phyloP scores from a whole-genome alignment of 2,113 vertebrate species.

The Cottus gobio region DNA sequence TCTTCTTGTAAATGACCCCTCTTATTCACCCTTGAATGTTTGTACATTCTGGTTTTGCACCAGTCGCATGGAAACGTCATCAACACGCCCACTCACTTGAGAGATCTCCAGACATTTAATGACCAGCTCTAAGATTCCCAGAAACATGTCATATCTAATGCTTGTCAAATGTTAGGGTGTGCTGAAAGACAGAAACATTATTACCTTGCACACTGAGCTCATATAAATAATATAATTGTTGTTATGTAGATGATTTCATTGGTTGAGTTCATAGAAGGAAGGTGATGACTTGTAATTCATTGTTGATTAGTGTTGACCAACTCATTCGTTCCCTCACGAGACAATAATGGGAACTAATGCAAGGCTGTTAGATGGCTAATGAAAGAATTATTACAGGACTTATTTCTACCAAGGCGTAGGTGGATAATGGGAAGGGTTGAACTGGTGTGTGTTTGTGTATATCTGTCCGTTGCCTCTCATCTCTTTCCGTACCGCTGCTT shows the following conservation, averaged over 20 bases:
- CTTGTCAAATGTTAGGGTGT: neutral
- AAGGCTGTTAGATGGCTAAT: conserved; percentile 4
- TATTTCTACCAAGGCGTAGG: conserved; percentile 4
- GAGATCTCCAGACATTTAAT: neutral
- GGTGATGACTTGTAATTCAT: conserved; percentile 13
- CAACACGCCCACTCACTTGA: neutral
- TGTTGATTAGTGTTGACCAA: neutral
- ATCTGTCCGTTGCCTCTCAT: neutral
- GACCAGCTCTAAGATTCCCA: neutral
- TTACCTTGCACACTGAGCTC: neutral
- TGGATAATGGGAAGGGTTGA: conserved; percentile 23
- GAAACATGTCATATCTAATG: neutral
- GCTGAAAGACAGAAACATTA: neutral
- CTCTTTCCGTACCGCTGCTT: neutral
- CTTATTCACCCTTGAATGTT: neutral
- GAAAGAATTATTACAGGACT: neutral
- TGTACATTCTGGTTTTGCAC: neutral
- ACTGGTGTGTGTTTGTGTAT: neutral
- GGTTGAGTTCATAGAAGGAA: conserved; percentile 1
- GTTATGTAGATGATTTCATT: neutral
- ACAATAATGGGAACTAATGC: neutral
- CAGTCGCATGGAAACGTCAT: neutral
- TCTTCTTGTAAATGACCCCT: neutral
- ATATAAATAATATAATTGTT: neutral
- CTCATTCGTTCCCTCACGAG: neutral